Conservation (phyloP, 2,113 vertebrate species). For the Paedocypris sp. region DNA sequence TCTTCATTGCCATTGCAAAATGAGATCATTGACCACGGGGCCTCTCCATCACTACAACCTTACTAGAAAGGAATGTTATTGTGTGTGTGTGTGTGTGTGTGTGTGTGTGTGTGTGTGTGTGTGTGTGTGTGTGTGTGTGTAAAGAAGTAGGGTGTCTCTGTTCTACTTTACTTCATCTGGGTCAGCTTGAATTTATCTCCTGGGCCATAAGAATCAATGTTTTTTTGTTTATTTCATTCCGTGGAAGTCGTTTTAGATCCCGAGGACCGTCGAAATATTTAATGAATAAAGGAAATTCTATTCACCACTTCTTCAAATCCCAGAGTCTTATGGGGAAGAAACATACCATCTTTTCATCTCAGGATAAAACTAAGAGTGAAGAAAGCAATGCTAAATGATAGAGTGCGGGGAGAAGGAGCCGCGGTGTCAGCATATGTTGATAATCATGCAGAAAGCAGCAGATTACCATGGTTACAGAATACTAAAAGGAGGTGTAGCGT, state of each 20-base stretch:
- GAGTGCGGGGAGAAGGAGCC: not conserved
- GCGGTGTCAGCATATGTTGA: conserved; percentile 36
- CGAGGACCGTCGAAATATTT: too few species aligned
- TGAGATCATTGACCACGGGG: not conserved
- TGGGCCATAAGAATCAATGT: too few species aligned
- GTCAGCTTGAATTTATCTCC: not conserved
- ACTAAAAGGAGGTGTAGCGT: conserved; percentile 47
- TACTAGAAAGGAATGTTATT: conserved; percentile 1
- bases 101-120: not conserved
- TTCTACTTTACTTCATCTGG: conserved; percentile 1
- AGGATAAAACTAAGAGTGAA: not conserved
- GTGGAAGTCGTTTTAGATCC: too few species aligned
- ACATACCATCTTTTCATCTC: not conserved
- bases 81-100: conserved; percentile 8
- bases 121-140: conserved; percentile 1
- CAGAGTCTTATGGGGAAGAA: not conserved
- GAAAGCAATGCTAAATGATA: not conserved
- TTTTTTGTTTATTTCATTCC: not conserved
- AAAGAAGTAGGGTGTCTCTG: conserved; percentile 3
- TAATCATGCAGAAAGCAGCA: conserved; percentile 39
- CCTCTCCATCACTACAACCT: not conserved
- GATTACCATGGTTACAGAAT: conserved; percentile 56
- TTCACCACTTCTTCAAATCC: not conserved
- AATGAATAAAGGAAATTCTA: not conserved
- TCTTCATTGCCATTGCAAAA: conserved; percentile 2